phyloP scores from a whole-genome alignment of 1,140 invertebrate genomes.

The Holotrichia oblita region DNA sequence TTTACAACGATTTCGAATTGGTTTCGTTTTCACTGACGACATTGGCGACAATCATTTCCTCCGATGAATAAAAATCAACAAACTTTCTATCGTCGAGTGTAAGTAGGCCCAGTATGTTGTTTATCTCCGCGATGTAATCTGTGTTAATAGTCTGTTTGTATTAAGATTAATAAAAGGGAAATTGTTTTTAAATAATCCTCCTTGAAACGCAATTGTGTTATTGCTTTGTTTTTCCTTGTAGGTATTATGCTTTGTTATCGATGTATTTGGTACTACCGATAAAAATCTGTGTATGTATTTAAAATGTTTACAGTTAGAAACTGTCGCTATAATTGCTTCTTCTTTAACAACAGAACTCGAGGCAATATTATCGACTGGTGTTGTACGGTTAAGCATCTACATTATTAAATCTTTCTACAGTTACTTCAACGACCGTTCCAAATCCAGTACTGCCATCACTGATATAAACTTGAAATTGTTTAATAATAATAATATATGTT shows the following conservation, averaged over 20 bases:
- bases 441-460: too few species aligned
- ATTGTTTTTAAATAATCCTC: neutral
- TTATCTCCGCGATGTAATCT: neutral
- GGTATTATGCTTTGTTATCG: too few species aligned
- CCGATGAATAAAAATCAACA: conserved; percentile 20
- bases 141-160: neutral
- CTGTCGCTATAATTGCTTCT: neutral
- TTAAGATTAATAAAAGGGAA: neutral
- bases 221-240: neutral
- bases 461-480: too few species aligned
- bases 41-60: neutral
- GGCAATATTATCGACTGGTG: too few species aligned
- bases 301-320: neutral
- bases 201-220: neutral
- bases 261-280: neutral
- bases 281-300: conserved; percentile 2
- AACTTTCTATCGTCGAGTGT: neutral
- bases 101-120: neutral
- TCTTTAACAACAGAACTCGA: neutral
- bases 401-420: too few species aligned
- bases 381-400: too few species aligned
- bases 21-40: neutral
- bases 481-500: too few species aligned
- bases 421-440: too few species aligned
- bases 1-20: neutral